Conservation (phyloP, 2,888 invertebrate species). For the Chalcis sispes region DNA sequence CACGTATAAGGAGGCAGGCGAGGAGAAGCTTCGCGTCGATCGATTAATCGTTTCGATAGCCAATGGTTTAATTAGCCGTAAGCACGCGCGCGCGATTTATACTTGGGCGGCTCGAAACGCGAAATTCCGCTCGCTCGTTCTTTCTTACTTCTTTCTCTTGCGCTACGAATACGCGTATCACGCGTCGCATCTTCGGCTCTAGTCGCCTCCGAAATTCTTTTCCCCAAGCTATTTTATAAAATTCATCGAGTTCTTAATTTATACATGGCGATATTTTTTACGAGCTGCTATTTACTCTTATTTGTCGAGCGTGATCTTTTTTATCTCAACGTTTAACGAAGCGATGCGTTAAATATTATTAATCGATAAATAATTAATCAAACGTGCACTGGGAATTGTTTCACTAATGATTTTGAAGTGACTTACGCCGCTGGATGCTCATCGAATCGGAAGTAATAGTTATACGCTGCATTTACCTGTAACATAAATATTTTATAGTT, state of each 20-base stretch:
- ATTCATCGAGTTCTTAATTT: not conserved
- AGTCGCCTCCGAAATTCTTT: conserved; percentile 37
- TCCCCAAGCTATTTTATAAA: conserved; percentile 14
- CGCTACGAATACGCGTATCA: conserved; percentile 6
- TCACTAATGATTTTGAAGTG: no score
- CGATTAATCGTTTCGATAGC: conserved; percentile 70
- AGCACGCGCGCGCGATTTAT: conserved; percentile 52
- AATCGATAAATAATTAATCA: not conserved
- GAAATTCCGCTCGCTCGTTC: conserved; percentile 59
- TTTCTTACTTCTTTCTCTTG: not conserved
- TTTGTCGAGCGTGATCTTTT: not conserved
- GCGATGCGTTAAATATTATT: not conserved
- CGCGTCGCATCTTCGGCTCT: conserved; percentile 32
- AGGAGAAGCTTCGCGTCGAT: conserved; percentile 64
- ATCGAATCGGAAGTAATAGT: not conserved
- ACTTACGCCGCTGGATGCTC: conserved; percentile 14
- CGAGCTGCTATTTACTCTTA: not conserved
- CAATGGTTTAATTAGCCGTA: conserved; percentile 70
- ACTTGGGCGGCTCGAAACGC: conserved; percentile 58
- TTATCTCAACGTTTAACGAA: no score
- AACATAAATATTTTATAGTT: conserved; percentile 43
- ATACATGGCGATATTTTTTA: not conserved
- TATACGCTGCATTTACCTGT: conserved; percentile 30
- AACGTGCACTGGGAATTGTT: no score
- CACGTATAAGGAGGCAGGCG: conserved; percentile 29